Base-by-base conservation (phyloP, 2,888 invertebrate genomes). In the Hyppa rectilinea region DNA sequence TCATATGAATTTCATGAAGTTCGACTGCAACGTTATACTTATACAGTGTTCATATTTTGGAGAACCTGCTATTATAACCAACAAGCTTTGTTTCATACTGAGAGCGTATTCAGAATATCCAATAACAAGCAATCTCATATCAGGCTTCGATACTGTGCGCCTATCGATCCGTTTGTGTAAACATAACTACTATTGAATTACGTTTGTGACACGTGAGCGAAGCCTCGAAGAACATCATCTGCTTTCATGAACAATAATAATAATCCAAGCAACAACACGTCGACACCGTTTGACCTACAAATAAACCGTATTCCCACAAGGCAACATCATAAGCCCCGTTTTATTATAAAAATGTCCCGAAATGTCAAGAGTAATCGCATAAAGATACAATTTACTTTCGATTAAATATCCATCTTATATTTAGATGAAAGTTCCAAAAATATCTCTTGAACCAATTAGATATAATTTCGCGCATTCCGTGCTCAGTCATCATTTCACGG, bases 221-320 rank as follows among this genome's bases (percentile, higher is more conserved):
- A 81, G 67, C 83, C 81, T 78, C 62, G 70, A 80, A 81, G 81
- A 80, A 80, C 71, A 78, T 78, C 69, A 70, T 75, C 79, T 66
- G 71, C 75, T 31, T 66, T 75, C 74, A 69, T 61, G 70, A 76
- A 60, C 58, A 66, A 61, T 68, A 67, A 66, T 71, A 56, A 66
- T 74, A 74, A 67, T 68, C 58, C 53, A 5, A 73, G 29, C 20
- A 63, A 55, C 45, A 47, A 67, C 43, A 68, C 4, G 14, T 53
- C 6, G 9, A 55, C 47, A 62, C 29, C n/a, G 12, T 62, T 71
- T 40, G 20, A 43, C n/a, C 56, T 80, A 45, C 65, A 55, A 47
- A 65, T 65, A 65, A 49, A 64, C 20, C 34, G 31, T 47, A 49
- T 71, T 52, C 47, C 65, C 64, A 58, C 71, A 78, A 63, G 59